Conservation (phyloP, 2,888 invertebrate genomes). For the Sphecodes monilicornis region DNA sequence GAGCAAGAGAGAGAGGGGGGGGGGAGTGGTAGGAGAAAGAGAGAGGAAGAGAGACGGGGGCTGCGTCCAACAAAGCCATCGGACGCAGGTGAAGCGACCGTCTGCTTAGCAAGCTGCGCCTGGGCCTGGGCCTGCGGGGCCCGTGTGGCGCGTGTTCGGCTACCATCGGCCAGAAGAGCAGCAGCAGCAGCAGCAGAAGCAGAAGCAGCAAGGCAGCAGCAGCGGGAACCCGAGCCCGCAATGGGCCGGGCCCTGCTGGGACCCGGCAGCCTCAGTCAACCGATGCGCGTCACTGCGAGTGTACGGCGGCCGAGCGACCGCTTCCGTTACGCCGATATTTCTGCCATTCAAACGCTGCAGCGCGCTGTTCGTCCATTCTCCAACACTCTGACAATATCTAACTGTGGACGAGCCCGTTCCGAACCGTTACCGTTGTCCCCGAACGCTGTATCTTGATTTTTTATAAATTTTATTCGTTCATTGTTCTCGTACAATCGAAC, state of each 20-base stretch:
- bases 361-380: background rate
- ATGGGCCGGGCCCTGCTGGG: constrained; percentile 45
- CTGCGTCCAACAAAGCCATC: constrained; percentile 66
- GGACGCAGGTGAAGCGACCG: constrained; percentile 72
- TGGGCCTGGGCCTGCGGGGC: constrained; percentile 20
- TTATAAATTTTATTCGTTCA: too few relatives aligned
- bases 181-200: constrained; percentile 47
- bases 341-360: background rate
- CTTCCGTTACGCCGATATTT: constrained; percentile 14
- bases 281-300: constrained; percentile 75
- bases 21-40: background rate
- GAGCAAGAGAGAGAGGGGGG: background rate
- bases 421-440: background rate
- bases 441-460: background rate
- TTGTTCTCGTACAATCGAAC: too few relatives aligned
- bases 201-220: constrained; percentile 28
- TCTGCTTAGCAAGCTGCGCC: constrained; percentile 73
- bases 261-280: constrained; percentile 72
- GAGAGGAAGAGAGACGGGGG: background rate
- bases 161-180: constrained; percentile 50
- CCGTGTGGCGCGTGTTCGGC: constrained; percentile 56
- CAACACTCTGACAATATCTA: background rate
- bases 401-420: background rate
- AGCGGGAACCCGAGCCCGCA: constrained; percentile 53
- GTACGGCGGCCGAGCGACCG: constrained; percentile 64